These are phyloP conservation scores for Drosophila ustulata DNA, from an alignment of 2,888 invertebrate species.

Conservation along the genomic window DNA sequence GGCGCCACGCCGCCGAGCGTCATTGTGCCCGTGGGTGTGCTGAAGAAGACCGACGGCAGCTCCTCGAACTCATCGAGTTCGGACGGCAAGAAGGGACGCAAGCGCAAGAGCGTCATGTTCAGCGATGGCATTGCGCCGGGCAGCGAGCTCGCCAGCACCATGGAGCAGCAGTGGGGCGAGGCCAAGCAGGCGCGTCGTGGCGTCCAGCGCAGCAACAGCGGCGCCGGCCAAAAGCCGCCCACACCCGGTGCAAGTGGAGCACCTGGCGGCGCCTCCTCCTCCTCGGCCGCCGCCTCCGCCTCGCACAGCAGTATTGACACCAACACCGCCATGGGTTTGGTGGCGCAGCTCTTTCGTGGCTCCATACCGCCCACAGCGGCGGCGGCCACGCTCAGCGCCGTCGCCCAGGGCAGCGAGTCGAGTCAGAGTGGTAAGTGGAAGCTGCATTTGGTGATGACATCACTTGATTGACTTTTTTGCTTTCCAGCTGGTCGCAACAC, in stretches of 20 bases:
- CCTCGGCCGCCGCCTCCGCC: slow-evolving; percentile 31
- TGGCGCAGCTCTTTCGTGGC: slow-evolving; percentile 82
- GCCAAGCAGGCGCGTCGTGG: slow-evolving; percentile 84
- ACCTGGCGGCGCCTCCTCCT: slow-evolving; percentile 30
- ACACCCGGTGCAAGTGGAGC: slow-evolving; percentile 63
- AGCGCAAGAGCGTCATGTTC: slow-evolving; percentile 93
- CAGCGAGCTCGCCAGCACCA: slow-evolving; percentile 91
- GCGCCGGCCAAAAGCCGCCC: slow-evolving; percentile 58
- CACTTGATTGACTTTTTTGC: background rate
- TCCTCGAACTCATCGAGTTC: slow-evolving; percentile 81
- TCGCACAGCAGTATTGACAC: slow-evolving; percentile 65
- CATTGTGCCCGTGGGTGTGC: slow-evolving; percentile 94
- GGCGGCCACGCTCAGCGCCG: slow-evolving; percentile 71
- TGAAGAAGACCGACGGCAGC: slow-evolving; percentile 87
- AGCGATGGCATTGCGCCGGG: slow-evolving; percentile 95
- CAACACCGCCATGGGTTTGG: slow-evolving; percentile 74
- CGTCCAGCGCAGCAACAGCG: slow-evolving; percentile 64
- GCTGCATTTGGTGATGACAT: too few relatives aligned
- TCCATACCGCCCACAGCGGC: slow-evolving; percentile 81
- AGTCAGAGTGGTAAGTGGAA: slow-evolving; percentile 31
- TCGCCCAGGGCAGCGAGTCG: slow-evolving; percentile 34
- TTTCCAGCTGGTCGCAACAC: slow-evolving; percentile 45
- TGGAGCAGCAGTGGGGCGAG: slow-evolving; percentile 88
- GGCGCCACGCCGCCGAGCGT: slow-evolving; percentile 88
- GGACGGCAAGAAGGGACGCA: slow-evolving; percentile 85